Base-by-base conservation (phyloP, 2,797 vertebrate species). In the Acrocephalus scirpaceus region DNA sequence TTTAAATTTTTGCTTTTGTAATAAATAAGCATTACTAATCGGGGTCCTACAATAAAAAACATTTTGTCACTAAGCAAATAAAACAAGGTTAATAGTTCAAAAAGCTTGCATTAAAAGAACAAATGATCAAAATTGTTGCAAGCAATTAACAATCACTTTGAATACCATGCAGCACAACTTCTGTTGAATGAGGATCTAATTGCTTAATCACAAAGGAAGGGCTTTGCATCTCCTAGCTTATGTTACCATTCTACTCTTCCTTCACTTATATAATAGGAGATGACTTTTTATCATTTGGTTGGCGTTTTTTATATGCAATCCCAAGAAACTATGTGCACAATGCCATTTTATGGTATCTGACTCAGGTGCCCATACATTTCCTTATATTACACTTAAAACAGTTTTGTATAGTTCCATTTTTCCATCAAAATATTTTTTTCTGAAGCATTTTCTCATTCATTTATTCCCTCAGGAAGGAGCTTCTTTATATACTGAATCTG, bases 1-100 rank as follows among this genome's bases (percentile, higher is more conserved):
- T 95, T 91, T 73, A 92, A 65, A 71, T 90, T 96, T 96, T 93
- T 84, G 80, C 93, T 88, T 95, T 95, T 92, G 93, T 93, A 94
- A 96, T 72, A 93, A 94, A 83, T 53, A 92, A 88, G 92, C 84
- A 60, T 84, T 83, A 94, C 72, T 95, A 90, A 96, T 92, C 5
- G 2, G 78, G 92, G 69, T 71, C 51, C 36, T 92, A 86, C 48
- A 72, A 93, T 77, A 90, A 92, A 93, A 86, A 92, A 6, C 80
- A 90, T 80, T 92, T 83, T 92, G 91, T 87, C 71, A 80, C 71
- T 64, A 65, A 60, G 70, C 61, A 89, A 65, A 80, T 74, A 62
- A 90, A 92, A 77, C 32, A 76, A 96, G 90, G 92, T 95, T 92
- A 91, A 73, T 27, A 85, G 91, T 87, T 95, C 93, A 93, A 93